These are phyloP conservation scores for Eupeodes luniger DNA, from an alignment of 2,888 invertebrate genomes.

Conservation along the genomic window DNA sequence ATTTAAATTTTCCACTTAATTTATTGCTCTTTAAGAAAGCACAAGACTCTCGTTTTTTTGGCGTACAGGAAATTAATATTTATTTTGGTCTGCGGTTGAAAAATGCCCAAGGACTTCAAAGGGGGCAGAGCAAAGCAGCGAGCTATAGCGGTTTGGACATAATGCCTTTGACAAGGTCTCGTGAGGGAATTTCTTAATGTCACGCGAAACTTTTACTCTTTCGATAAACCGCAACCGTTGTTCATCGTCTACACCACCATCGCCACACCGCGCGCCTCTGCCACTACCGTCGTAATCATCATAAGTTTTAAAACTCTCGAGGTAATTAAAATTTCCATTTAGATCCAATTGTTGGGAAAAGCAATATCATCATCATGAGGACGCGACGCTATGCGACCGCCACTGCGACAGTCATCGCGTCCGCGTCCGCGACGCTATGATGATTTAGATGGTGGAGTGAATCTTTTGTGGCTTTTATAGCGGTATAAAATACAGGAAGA, in stretches of 20 bases:
- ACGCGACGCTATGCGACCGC: not conserved
- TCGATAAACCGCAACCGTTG: constrained; percentile 31
- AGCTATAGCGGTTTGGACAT: not conserved
- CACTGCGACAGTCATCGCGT: too few relatives aligned
- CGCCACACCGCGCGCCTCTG: not conserved
- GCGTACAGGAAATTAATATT: constrained; percentile 74
- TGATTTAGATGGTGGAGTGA: constrained; percentile 36
- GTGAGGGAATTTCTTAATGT: constrained; percentile 70
- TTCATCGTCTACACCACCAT: not conserved
- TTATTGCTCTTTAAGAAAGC: constrained; percentile 73
- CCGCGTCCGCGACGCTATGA: not conserved
- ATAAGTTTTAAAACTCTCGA: constrained; percentile 23
- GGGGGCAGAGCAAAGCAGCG: not conserved
- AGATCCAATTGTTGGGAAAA: constrained; percentile 61
- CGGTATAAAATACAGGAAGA: constrained; percentile 49
- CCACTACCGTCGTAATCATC: not conserved
- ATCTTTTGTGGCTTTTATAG: constrained; percentile 43
- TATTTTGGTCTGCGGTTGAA: constrained; percentile 62
- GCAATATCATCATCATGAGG: constrained; percentile 3
- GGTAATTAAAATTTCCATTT: constrained; percentile 76
- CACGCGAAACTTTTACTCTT: constrained; percentile 70
- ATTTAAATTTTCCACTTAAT: constrained; percentile 76
- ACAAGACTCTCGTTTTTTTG: constrained; percentile 53
- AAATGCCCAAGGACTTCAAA: constrained; percentile 16
- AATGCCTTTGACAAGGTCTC: constrained; percentile 37